Percentiles rank a stretch among this genome's conserved stretches.
Conservation (phyloP, 2,113 vertebrate species). For the Turdus rufiventris region DNA sequence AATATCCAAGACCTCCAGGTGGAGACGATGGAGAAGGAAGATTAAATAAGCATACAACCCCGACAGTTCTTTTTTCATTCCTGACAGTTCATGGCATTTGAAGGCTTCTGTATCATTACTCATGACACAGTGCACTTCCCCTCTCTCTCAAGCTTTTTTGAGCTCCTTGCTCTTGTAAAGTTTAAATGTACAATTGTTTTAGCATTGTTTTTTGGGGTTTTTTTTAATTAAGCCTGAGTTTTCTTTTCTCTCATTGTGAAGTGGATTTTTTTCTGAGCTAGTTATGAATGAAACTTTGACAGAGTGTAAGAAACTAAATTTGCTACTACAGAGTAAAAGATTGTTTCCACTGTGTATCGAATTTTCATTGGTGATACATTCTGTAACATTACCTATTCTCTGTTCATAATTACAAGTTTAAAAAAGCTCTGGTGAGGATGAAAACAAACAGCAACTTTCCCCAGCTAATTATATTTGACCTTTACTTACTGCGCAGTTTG, state of each 20-base stretch:
- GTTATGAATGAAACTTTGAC: neutral
- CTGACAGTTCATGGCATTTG: conserved; percentile 3
- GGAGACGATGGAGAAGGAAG: neutral
- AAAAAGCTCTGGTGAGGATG: neutral
- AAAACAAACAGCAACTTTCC: conserved; percentile 26
- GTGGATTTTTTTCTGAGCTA: neutral
- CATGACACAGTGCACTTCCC: neutral
- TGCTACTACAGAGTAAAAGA: neutral
- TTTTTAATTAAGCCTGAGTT: neutral
- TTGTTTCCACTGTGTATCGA: neutral
- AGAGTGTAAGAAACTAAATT: neutral
- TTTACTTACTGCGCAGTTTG: neutral
- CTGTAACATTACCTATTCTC: neutral
- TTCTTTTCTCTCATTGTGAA: neutral
- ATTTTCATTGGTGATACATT: neutral
- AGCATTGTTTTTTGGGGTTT: neutral
- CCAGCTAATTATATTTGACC: conserved; percentile 44
- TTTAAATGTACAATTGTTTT: neutral
- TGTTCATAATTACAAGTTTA: neutral
- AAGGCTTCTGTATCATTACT: conserved; percentile 27
- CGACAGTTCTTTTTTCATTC: neutral
- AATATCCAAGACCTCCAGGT: neutral
- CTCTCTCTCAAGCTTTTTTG: neutral
- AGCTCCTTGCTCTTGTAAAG: neutral
- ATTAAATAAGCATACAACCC: neutral